Conservation (phyloP, 2,888 invertebrate species). For the Hofmannophila pseudospretella region DNA sequence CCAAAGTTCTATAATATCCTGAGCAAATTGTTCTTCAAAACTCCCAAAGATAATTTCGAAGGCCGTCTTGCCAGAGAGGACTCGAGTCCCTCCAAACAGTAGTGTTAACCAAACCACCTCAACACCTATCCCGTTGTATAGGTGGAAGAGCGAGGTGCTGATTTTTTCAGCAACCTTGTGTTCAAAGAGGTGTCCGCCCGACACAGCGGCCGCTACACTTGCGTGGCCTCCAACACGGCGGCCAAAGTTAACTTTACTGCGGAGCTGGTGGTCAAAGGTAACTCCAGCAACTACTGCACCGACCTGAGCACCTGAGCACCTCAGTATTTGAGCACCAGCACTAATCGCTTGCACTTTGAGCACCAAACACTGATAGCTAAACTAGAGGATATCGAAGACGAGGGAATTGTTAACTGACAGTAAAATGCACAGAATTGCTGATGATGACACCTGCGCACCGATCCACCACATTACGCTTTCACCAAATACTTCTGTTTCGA, state of each 20-base stretch:
- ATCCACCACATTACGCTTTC: conserved; percentile 1
- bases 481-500: too few relatives aligned
- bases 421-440: neutral
- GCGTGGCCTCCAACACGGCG: conserved; percentile 85
- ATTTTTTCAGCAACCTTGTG: conserved; percentile 86
- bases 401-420: neutral
- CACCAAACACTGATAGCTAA: conserved; percentile 8
- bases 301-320: conserved; percentile 27
- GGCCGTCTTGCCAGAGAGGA: too few relatives aligned
- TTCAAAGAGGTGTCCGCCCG: conserved; percentile 85
- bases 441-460: neutral
- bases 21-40: too few relatives aligned
- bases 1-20: too few relatives aligned
- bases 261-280: conserved; percentile 86
- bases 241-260: conserved; percentile 86
- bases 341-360: conserved; percentile 10
- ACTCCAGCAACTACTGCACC: conserved; percentile 23
- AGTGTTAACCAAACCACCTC: too few relatives aligned
- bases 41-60: too few relatives aligned
- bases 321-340: conserved; percentile 16
- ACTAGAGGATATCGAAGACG: neutral
- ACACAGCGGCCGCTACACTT: conserved; percentile 86
- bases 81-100: too few relatives aligned
- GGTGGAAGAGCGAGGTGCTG: conserved; percentile 84
- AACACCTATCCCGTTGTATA: conserved; percentile 55